Evolutionary conservation across 1,140 invertebrate genomes (phyloP).

Genomic region (Diuraphis noxia): DNA sequence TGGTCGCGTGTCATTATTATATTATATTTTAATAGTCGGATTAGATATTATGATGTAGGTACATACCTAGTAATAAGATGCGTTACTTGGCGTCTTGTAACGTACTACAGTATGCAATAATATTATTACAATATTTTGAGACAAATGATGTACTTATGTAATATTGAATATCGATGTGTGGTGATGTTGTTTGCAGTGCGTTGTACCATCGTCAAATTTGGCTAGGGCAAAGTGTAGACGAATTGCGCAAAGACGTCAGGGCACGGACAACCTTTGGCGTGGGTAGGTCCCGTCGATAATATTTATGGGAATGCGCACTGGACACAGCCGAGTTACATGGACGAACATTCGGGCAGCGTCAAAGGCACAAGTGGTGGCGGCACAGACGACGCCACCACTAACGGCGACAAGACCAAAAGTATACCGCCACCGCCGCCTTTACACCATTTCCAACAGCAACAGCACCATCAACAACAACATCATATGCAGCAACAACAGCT

Average conservation of each 20-base stretch:
- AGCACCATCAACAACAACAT: neutral
- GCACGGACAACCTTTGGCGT: constrained; percentile 14
- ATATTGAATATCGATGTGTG: neutral
- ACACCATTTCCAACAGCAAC: neutral
- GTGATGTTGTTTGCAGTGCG: neutral
- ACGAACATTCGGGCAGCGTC: neutral
- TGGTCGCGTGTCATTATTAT: neutral
- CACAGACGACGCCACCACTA: neutral
- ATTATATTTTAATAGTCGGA: neutral
- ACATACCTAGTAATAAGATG: no score
- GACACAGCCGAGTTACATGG: neutral
- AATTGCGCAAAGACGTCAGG: constrained; percentile 9
- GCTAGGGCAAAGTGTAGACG: neutral
- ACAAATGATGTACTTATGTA: neutral
- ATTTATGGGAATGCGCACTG: neutral
- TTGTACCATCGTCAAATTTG: neutral
- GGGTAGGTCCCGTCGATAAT: constrained; percentile 30
- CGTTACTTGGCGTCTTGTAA: no score
- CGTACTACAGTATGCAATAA: neutral
- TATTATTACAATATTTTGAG: constrained; percentile 5
- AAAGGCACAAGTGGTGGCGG: neutral
- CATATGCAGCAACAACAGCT: neutral
- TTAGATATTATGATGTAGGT: no score
- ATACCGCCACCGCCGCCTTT: neutral
- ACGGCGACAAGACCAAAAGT: neutral